These are phyloP conservation scores for Oxyteleia sp. DNA, from an alignment of 2,888 invertebrate genomes.

Conservation along the genomic window DNA sequence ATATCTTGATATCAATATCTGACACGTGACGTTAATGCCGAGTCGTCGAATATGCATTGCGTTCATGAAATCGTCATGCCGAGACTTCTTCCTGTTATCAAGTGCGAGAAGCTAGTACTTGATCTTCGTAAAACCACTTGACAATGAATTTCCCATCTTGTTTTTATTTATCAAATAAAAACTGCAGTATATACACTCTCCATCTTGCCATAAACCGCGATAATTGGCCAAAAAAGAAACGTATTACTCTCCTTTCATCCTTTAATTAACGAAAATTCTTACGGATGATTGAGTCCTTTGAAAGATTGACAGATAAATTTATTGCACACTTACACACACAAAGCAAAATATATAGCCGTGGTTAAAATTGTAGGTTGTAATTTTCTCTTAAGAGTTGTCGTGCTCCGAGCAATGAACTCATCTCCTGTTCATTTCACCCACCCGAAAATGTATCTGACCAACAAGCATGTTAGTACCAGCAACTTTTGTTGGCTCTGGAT, in stretches of 20 bases:
- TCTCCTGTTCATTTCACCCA: slow-evolving; percentile 58
- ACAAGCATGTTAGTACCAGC: slow-evolving; percentile 48
- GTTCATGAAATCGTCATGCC: slow-evolving; percentile 64
- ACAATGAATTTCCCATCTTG: slow-evolving; percentile 49
- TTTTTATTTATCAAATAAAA: slow-evolving; percentile 48
- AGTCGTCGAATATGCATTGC: slow-evolving; percentile 69
- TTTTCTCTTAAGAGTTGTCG: slow-evolving; percentile 59
- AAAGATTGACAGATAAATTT: slow-evolving; percentile 43
- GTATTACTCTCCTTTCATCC: slow-evolving; percentile 34
- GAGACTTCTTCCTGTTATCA: slow-evolving; percentile 43
- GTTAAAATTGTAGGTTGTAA: slow-evolving; percentile 62
- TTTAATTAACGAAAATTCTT: slow-evolving; percentile 48
- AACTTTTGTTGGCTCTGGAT: slow-evolving; percentile 36
- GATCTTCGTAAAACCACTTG: slow-evolving; percentile 54
- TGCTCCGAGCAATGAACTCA: slow-evolving; percentile 59
- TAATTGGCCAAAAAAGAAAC: slow-evolving; percentile 21
- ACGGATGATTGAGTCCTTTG: slow-evolving; percentile 48
- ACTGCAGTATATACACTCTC: background rate
- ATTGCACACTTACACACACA: slow-evolving; percentile 18
- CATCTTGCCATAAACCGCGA: background rate
- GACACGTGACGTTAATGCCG: slow-evolving; percentile 72
- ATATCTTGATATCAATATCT: slow-evolving; percentile 73
- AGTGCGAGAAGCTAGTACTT: slow-evolving; percentile 23
- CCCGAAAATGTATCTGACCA: slow-evolving; percentile 59
- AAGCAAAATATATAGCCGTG: slow-evolving; percentile 44